Evolutionary conservation across 2,888 invertebrate genomes (phyloP).

Genomic region (Rapana venosa): DNA sequence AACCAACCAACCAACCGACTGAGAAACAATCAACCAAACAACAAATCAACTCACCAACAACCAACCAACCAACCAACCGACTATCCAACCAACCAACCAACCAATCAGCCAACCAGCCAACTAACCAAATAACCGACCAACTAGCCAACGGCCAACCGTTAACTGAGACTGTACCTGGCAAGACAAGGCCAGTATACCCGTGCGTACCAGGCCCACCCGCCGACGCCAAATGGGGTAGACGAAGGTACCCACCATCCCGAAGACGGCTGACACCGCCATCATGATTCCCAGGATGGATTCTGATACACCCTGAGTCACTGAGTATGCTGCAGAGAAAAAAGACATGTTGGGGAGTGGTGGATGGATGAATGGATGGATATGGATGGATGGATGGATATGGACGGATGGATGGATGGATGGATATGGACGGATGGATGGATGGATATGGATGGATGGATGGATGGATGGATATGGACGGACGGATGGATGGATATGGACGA

Average conservation of each 20-base stretch:
- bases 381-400: not conserved
- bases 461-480: no score
- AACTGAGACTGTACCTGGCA: conserved; percentile 20
- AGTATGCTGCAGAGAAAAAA: conserved; percentile 68
- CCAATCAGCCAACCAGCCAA: no score
- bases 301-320: conserved; percentile 76
- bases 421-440: not conserved
- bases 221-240: conserved; percentile 76
- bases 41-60: no score
- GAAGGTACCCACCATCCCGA: conserved; percentile 79
- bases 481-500: no score
- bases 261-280: conserved; percentile 77
- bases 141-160: no score
- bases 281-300: conserved; percentile 76
- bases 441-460: no score
- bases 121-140: no score
- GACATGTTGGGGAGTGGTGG: not conserved
- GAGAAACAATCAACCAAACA: no score
- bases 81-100: no score
- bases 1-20: no score
- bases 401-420: not conserved
- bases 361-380: not conserved
- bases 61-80: no score
- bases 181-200: conserved; percentile 66
- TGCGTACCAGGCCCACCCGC: conserved; percentile 66